phyloP scores from a whole-genome alignment of 2,888 invertebrate species.

The Drosophila anceps region DNA sequence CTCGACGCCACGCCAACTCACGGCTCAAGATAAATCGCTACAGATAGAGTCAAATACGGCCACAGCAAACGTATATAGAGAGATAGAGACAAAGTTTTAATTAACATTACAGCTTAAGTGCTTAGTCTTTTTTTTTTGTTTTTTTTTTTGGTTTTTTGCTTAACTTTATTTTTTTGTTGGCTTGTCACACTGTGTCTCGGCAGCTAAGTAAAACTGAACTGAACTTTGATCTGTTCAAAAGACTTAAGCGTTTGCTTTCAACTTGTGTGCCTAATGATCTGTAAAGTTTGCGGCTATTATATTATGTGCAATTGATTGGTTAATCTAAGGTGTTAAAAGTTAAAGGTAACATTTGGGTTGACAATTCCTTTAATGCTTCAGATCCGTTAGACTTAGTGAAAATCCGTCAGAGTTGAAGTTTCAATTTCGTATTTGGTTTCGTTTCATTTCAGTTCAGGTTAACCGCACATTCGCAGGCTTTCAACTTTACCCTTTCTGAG shows the following conservation, averaged over 20 bases:
- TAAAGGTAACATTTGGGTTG: background rate
- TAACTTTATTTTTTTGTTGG: background rate
- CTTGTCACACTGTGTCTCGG: slow-evolving; percentile 32
- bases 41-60: slow-evolving; percentile 25
- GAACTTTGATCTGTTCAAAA: slow-evolving; percentile 18
- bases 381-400: background rate
- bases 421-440: background rate
- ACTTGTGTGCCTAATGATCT: slow-evolving; percentile 29
- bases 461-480: background rate
- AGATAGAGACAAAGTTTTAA: slow-evolving; percentile 61
- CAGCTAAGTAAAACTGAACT: slow-evolving; percentile 12
- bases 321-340: background rate
- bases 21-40: slow-evolving; percentile 33
- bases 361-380: background rate
- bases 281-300: slow-evolving; percentile 25
- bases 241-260: slow-evolving; percentile 4
- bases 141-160: background rate
- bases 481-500: slow-evolving; percentile 1
- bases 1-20: slow-evolving; percentile 29
- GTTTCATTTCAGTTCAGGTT: background rate
- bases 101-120: slow-evolving; percentile 67
- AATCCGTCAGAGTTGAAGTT: background rate
- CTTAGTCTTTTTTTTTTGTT: slow-evolving; percentile 9
- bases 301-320: slow-evolving; percentile 21
- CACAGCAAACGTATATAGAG: background rate